Evolutionary conservation across 2,797 vertebrate genomes (phyloP), one percentile per base, ranked within the genome.

Genomic region (Anolis apletophallus): DNA sequence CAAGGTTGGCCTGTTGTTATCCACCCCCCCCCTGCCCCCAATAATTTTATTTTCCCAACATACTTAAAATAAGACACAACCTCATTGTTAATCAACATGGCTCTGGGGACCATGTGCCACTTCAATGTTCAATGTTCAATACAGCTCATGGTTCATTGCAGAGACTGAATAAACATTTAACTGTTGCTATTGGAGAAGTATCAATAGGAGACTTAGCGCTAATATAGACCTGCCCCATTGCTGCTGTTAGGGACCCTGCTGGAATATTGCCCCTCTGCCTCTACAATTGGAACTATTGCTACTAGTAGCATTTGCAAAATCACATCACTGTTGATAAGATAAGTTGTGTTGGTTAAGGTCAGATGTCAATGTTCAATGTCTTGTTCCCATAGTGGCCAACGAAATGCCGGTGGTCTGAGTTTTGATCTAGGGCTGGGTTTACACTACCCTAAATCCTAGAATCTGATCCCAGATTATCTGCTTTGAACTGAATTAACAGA

Each of bases 1-100:
- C 79, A 91, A 85, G 14, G 85, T 52, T 21, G 55, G n/a, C 69
- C 83, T 85, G 74, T 32, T 54, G 8, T 86, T 86, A 81, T 19
- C 71, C 89, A 5, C 19, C 7, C 29, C 32, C 3, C 69, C 6
- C 5, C n/a, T n/a, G n/a, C n/a, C n/a, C 54, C 10, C 36, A 73
- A 76, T 40, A 82, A 67, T 59, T 1, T 0, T 3, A 3, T 84
- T 4, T 16, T 26, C 55, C 23, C 10, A 77, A 21, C 29, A 71
- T 34, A 1, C 36, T 85, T 83, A 21, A n/a, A 59, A 59, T 26
- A 29, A 64, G 29, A 26, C 23, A 26, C 23, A 61, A 21, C 16
- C 32, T 68, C 26, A 17, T 40, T 10, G 14, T 86, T 85, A 87
- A 88, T 80, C n/a, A 87, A 69, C 67, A 86, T 81, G 3, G 2